Evolutionary conservation across 2,797 vertebrate species (phyloP).

Genomic region (Ctenopoma multispine): DNA sequence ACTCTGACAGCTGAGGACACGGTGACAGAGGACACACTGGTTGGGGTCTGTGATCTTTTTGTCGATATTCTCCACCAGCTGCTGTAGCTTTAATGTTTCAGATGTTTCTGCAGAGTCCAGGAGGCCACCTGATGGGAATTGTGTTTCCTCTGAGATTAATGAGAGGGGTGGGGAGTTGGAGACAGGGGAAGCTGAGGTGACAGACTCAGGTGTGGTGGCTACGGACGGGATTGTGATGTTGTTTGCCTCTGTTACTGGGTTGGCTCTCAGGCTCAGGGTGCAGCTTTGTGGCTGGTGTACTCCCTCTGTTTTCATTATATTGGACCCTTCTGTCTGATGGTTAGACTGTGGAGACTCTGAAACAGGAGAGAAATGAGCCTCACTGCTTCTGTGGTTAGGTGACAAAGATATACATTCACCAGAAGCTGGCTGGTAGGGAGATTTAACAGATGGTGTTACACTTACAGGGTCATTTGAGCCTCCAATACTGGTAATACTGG

Average conservation of each 20-base stretch:
- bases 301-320: constrained; percentile 85
- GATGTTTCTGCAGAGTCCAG: constrained; percentile 92
- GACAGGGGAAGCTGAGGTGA: constrained; percentile 75
- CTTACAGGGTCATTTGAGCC: constrained; percentile 89
- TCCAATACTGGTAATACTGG: constrained; percentile 83
- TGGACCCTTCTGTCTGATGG: constrained; percentile 70
- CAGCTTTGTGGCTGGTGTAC: constrained; percentile 82
- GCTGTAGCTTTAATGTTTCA: constrained; percentile 98
- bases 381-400: constrained; percentile 87
- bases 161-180: constrained; percentile 84
- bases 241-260: constrained; percentile 55
- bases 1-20: constrained; percentile 97
- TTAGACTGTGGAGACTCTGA: constrained; percentile 82
- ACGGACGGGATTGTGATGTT: constrained; percentile 60
- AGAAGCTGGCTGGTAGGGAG: constrained; percentile 89
- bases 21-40: constrained; percentile 95
- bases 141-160: constrained; percentile 85
- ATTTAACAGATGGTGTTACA: constrained; percentile 89
- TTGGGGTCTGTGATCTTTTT: constrained; percentile 95
- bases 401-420: constrained; percentile 91
- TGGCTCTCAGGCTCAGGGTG: constrained; percentile 71
- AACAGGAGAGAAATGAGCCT: constrained; percentile 79
- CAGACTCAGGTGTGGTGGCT: constrained; percentile 76
- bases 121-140: constrained; percentile 85
- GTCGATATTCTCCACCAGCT: constrained; percentile 98